Evolutionary conservation across 2,888 invertebrate genomes (phyloP).

Genomic region (Coelogynopora nodosa): DNA sequence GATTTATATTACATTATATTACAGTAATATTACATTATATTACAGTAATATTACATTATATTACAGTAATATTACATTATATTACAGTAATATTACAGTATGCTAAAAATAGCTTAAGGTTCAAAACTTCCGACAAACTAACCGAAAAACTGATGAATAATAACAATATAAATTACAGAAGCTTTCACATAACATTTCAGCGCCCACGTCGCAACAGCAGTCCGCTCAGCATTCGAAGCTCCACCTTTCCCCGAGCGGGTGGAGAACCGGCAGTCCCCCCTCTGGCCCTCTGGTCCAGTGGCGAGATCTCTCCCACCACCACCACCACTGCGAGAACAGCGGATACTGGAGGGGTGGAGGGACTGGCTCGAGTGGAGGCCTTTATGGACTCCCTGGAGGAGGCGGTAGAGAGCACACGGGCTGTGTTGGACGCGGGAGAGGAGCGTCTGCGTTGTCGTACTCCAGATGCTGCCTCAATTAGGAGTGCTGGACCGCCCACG

Average conservation of each 20-base stretch:
- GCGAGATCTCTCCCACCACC: background rate
- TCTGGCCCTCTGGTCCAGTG: background rate
- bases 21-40: too few relatives aligned
- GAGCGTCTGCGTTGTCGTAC: background rate
- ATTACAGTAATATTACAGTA: too few relatives aligned
- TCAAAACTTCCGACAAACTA: too few relatives aligned
- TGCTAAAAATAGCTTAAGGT: too few relatives aligned
- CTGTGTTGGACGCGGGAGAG: background rate
- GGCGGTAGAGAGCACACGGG: background rate
- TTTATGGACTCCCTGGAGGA: slow-evolving; percentile 2
- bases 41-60: too few relatives aligned
- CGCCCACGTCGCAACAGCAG: background rate
- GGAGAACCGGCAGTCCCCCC: background rate
- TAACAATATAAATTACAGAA: too few relatives aligned
- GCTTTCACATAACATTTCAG: too few relatives aligned
- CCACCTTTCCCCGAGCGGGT: background rate
- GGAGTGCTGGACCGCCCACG: too few relatives aligned
- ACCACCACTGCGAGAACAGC: background rate
- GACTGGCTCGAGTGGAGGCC: background rate
- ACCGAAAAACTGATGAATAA: too few relatives aligned
- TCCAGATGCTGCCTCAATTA: too few relatives aligned
- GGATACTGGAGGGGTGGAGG: background rate
- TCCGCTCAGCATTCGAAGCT: background rate
- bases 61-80: too few relatives aligned
- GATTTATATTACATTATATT: too few relatives aligned